Evolutionary conservation across 2,888 invertebrate genomes (phyloP).

Genomic region (Phengaris alcon): DNA sequence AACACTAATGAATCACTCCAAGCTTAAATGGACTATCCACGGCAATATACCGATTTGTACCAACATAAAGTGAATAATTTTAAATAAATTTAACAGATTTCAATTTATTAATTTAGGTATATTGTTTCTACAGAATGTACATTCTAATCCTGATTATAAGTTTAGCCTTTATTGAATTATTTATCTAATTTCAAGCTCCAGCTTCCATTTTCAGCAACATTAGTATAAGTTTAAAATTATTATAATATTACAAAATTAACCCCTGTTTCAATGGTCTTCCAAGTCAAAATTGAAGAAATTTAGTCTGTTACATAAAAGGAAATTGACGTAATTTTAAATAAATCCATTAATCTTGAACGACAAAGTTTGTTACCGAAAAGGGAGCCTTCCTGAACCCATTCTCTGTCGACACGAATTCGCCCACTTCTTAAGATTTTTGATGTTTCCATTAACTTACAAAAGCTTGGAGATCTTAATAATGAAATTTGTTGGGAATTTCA

Average conservation of each 20-base stretch:
- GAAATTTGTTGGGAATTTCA: slow-evolving; percentile 75
- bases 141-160: too few species aligned
- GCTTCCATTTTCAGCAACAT: neutral
- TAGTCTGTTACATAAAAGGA: neutral
- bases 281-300: neutral
- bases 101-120: too few species aligned
- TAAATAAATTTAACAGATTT: too few species aligned
- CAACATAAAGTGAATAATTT: too few species aligned
- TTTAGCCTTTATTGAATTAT: too few species aligned
- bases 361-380: slow-evolving; percentile 12
- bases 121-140: too few species aligned
- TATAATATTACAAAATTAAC: neutral
- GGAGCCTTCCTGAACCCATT: slow-evolving; percentile 40
- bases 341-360: neutral
- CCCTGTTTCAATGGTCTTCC: neutral
- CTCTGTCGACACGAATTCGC: slow-evolving; percentile 60
- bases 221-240: neutral
- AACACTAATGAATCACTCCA: too few species aligned
- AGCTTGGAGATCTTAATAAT: slow-evolving; percentile 73
- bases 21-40: too few species aligned
- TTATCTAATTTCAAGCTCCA: neutral
- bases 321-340: slow-evolving; percentile 22
- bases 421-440: slow-evolving; percentile 63
- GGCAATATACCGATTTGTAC: too few species aligned
- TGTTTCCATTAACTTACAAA: slow-evolving; percentile 74